Base-by-base conservation (phyloP, 30 jellyfish, hydroid and myxozoan species). In the Rhopilema esculentum region DNA sequence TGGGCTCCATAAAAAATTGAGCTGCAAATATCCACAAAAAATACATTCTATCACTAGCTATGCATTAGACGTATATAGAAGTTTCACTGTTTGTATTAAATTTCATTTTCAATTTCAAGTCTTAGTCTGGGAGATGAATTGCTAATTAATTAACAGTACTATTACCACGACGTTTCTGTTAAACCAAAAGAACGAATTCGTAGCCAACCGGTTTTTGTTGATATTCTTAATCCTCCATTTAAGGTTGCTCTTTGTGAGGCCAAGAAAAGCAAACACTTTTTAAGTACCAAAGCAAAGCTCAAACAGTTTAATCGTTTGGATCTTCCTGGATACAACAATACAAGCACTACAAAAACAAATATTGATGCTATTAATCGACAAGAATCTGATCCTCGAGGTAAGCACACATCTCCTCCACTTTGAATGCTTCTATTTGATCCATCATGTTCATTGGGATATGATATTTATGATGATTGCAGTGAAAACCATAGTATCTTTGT, bases 221-320 rank as follows among this genome's bases (percentile, higher is more conserved):
- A 40, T 40, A 12, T 2, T 19, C 7, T 73, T 16, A 73, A 73
- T 40, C 4, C 24, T 0, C 25, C 51, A 20, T 73, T 73, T 29
- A 22, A 73, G 84, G 64, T 4, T 1, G 32, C 69, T 30, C 69
- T 73, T 31, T 33, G 84, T 73, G 84, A 4, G 69, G 84, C 84
- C 22, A 73, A 21, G 49, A 40, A n/a, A 17, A 19, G 51, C 33
- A 40, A 32, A 32, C 49, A 73, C 40, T 73, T 73, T 40, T 49
- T 73, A 23, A 16, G 69, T 19, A 73, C 27, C 57, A 70, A 40
- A 73, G 40, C 69, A 31, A 73, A 67, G 49, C 57, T 40, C 12
- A 40, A 40, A 40, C 57, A 40, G 57, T 40, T 40, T 12, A 40
- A 40, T 40, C 57, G 57, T 12, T 12, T 40, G 57, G 57, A 40